Base-by-base conservation (phyloP, 2,113 vertebrate species). In the Trochalopteron elliotii region DNA sequence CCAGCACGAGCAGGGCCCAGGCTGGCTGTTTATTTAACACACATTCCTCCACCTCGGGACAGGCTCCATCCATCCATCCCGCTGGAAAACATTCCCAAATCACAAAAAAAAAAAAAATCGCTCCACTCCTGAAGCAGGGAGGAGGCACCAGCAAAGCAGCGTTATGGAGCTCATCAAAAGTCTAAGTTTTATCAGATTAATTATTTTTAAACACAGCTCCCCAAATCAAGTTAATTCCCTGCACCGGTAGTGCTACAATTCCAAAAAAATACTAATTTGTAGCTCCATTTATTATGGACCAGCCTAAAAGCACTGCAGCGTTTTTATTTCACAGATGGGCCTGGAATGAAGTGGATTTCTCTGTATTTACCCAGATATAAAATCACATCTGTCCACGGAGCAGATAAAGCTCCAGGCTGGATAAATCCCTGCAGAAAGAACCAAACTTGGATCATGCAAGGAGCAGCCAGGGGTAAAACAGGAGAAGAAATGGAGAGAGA, bases 401-500 rank as follows among this genome's bases (percentile, higher is more conserved):
- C 35, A 68, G 30, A 8, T 2, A 15, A 55, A 63, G 53, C 61
- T 88, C 39, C 9, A 27, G 75, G 61, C 35, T 59, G 63, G 40
- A 3, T 12, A 22, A 68, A 61, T 35, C 39, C 25, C 33, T 8
- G 27, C 4, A 53, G n/a, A 16, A 85, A 78, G 50, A 92, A 37
- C 25, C 39, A 45, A 87, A 37, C 42, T 47, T 0, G 0, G n/a
- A 40, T 28, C 9, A 12, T 1, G 53, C 15, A 20, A 57, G 22
- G 55, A 71, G 44, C 0, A 37, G 57, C 80, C 52, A 68, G 22
- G 53, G 17, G 39, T 18, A 16, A 53, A 57, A 61, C 4, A 12
- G 0, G 2, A 8, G 72, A 42, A 52, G 0, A 60, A 35, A 50
- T 0, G 10, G n/a, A 55, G 24, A 50, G 0, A 30, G 35, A 61